Evolutionary conservation across 2,797 vertebrate genomes (phyloP), one percentile per base, ranked within the genome.

Genomic region (Sarcoramphus papa): DNA sequence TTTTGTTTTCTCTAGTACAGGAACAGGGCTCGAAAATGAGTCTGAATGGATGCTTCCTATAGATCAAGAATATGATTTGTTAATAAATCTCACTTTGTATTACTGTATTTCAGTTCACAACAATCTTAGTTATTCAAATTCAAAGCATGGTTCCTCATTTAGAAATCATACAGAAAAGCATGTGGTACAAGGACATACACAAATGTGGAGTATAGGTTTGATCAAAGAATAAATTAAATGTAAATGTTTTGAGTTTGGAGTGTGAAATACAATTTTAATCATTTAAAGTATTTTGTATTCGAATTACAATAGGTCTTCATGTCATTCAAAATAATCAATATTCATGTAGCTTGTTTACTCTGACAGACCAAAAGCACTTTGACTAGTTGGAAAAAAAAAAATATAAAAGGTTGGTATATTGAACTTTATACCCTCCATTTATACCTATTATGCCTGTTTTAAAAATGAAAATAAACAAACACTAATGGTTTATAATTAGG

Each of bases 41-140:
- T 59, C 96, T 95, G 95, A 70, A 91, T 56, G 50, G 51, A 56
- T 54, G 67, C 45, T 80, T 95, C 93, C 98, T 98, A 78, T 10
- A 59, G 73, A 94, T 43, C 21, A 97, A 96, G 92, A 96, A 54
- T 30, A 96, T 11, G 21, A 59, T 76, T 59, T 59, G 33, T 97
- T 93, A 97, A 84, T 64, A 96, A 94, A 90, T 40, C 27, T 40
- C 75, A 40, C 14, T 88, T 40, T 78, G 15, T 40, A 50, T 81
- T 87, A 85, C 9, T 41, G 45, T 40, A 60, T 25, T 89, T 12
- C 65, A 88, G 33, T 92, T 73, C 72, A 90, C 28, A 94, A 54
- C 57, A 90, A 69, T 72, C 22, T 59, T 40, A 94, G 62, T 22
- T 90, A 82, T 31, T 80, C 18, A 85, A 77, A 90, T 72, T 88